A percentile compares a stretch with the other conserved stretches of the same genome.
Conservation (phyloP, 2,797 vertebrate species). For the Pagetopsis macropterus region DNA sequence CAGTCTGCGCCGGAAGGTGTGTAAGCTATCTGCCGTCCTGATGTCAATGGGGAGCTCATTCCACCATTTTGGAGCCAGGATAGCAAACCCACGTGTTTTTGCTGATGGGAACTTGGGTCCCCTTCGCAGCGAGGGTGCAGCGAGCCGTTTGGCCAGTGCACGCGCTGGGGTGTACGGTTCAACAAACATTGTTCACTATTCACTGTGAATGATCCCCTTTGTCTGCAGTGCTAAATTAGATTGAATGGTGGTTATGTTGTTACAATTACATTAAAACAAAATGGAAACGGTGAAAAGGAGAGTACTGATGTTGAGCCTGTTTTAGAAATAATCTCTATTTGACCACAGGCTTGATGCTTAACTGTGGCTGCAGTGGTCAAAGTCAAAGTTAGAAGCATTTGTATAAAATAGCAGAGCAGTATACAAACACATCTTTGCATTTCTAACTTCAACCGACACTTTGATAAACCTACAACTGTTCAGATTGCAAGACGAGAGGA, state of each 20-base stretch:
- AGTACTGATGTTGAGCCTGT: constrained; percentile 42
- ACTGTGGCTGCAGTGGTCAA: constrained; percentile 54
- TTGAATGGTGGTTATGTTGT: constrained; percentile 15
- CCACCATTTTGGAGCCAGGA: too few relatives aligned
- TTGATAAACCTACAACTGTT: constrained; percentile 57
- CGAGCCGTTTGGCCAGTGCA: too few relatives aligned
- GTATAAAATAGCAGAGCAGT: constrained; percentile 55
- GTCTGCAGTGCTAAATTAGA: constrained; percentile 3
- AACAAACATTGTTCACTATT: not conserved
- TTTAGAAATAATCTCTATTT: constrained; percentile 67
- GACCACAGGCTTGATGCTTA: constrained; percentile 66
- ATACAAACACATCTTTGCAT: constrained; percentile 55
- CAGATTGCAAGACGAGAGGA: constrained; percentile 37
- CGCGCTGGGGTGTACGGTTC: too few relatives aligned
- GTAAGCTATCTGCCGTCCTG: too few relatives aligned
- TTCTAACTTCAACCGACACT: constrained; percentile 48
- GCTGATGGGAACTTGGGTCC: too few relatives aligned
- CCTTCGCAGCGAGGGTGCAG: too few relatives aligned
- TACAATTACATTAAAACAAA: constrained; percentile 31
- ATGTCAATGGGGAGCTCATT: too few relatives aligned
- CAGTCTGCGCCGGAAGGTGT: too few relatives aligned
- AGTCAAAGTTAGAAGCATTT: constrained; percentile 53
- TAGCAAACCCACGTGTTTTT: too few relatives aligned
- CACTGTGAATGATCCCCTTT: not conserved
- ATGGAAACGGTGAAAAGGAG: constrained; percentile 17